These are phyloP conservation scores for Apamea crenata DNA, from an alignment of 2,888 invertebrate species.

Conservation along the genomic window DNA sequence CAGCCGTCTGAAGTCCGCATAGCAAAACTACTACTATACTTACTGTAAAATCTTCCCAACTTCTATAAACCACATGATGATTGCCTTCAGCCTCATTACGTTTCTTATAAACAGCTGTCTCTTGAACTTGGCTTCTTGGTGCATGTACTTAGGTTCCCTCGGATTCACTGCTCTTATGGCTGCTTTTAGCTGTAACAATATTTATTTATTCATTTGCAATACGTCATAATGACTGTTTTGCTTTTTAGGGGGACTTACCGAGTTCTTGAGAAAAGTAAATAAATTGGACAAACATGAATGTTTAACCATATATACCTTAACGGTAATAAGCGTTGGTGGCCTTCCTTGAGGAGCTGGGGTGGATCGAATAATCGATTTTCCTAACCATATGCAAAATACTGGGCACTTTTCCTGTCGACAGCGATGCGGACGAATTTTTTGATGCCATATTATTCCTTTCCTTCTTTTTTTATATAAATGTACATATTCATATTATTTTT, in stretches of 20 bases:
- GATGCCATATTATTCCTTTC: too few species aligned
- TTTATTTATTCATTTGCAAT: background rate
- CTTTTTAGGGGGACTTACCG: background rate
- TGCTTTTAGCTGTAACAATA: conserved; percentile 92
- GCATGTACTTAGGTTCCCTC: conserved; percentile 98
- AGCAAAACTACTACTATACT: conserved; percentile 78
- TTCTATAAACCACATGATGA: conserved; percentile 97
- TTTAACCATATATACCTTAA: background rate
- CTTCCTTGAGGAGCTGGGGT: background rate
- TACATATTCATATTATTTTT: too few species aligned
- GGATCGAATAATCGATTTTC: background rate
- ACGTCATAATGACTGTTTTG: background rate
- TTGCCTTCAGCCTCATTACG: conserved; percentile 97
- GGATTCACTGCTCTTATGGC: conserved; percentile 98
- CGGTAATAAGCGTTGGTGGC: background rate
- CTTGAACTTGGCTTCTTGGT: conserved; percentile 98
- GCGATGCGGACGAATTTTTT: too few species aligned
- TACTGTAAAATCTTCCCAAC: conserved; percentile 97
- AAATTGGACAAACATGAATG: too few species aligned
- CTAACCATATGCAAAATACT: background rate
- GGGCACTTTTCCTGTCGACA: too few species aligned
- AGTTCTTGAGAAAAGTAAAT: background rate
- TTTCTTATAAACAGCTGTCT: conserved; percentile 98
- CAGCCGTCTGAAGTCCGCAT: too few species aligned
- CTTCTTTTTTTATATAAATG: too few species aligned